These are phyloP conservation scores for Dicentrarchus labrax DNA, from an alignment of 2,113 vertebrate genomes.

Conservation along the genomic window DNA sequence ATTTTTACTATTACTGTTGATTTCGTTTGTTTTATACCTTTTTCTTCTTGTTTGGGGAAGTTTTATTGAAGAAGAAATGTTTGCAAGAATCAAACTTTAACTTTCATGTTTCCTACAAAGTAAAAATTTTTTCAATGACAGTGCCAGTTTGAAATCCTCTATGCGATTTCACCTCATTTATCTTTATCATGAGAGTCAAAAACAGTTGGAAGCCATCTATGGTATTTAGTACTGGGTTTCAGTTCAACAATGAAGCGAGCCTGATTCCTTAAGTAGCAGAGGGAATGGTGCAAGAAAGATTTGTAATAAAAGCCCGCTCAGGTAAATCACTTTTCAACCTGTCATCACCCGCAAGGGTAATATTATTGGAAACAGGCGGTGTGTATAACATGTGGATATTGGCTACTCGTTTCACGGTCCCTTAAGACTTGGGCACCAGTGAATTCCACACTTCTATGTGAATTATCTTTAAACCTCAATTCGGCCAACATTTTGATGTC, in stretches of 20 bases:
- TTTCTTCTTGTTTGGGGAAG: not conserved
- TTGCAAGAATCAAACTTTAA: constrained; percentile 7
- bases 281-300: constrained; percentile 73
- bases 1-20: not conserved
- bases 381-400: constrained; percentile 79
- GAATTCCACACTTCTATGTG: constrained; percentile 68
- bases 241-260: constrained; percentile 54
- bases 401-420: constrained; percentile 71
- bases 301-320: constrained; percentile 79
- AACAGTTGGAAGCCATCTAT: constrained; percentile 62
- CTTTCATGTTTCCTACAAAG: constrained; percentile 25
- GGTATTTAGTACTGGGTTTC: constrained; percentile 65
- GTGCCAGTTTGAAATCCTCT: constrained; percentile 41
- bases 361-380: constrained; percentile 82
- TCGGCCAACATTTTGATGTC: constrained; percentile 50
- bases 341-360: constrained; percentile 77
- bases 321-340: constrained; percentile 83
- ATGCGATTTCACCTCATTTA: constrained; percentile 66
- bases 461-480: constrained; percentile 63
- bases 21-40: constrained; percentile 26
- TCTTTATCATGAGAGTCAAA: constrained; percentile 69
- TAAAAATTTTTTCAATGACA: constrained; percentile 28
- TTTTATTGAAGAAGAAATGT: not conserved
- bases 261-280: constrained; percentile 72
- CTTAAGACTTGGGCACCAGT: constrained; percentile 52